Conservation (phyloP, 1,140 invertebrate genomes). For the Zaprionus inermis region DNA sequence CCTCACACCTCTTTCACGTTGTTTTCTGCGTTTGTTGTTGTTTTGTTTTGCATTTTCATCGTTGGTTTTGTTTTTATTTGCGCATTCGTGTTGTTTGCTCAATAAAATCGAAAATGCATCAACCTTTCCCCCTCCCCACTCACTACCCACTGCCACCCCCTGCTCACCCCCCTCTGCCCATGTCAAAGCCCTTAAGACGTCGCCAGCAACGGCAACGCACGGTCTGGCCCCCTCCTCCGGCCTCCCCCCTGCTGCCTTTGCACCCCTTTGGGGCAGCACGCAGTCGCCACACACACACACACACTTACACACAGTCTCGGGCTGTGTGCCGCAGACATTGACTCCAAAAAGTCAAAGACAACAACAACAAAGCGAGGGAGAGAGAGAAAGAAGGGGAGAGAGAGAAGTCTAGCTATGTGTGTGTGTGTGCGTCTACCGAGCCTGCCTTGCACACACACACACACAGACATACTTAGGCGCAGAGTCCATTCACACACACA, state of each 20-base stretch:
- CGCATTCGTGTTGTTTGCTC: conserved; percentile 83
- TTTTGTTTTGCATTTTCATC: conserved; percentile 76
- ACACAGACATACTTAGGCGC: background rate
- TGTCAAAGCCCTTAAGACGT: too few relatives aligned
- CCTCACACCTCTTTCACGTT: background rate
- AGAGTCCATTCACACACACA: conserved; percentile 12
- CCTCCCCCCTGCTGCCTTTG: background rate
- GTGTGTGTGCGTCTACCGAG: conserved; percentile 7
- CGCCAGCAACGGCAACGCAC: background rate
- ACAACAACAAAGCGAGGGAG: conserved; percentile 19
- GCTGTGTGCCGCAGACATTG: conserved; percentile 70
- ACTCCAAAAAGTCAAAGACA: conserved; percentile 61
- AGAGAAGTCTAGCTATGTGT: background rate
- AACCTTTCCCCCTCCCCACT: background rate
- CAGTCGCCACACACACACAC: conserved; percentile 68
- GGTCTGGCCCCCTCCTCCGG: background rate
- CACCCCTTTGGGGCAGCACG: conserved; percentile 54
- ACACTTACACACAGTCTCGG: conserved; percentile 38
- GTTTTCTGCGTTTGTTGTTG: conserved; percentile 29
- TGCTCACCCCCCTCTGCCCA: too few relatives aligned
- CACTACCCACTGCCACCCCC: background rate
- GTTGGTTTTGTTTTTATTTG: conserved; percentile 81
- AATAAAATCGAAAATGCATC: conserved; percentile 83
- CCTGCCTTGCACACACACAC: conserved; percentile 30
- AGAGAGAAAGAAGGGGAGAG: too few relatives aligned